Percentiles rank a stretch among this genome's conserved stretches.
phyloP scores from a whole-genome alignment of 2,888 invertebrate genomes.

The Anticlea derivata region DNA sequence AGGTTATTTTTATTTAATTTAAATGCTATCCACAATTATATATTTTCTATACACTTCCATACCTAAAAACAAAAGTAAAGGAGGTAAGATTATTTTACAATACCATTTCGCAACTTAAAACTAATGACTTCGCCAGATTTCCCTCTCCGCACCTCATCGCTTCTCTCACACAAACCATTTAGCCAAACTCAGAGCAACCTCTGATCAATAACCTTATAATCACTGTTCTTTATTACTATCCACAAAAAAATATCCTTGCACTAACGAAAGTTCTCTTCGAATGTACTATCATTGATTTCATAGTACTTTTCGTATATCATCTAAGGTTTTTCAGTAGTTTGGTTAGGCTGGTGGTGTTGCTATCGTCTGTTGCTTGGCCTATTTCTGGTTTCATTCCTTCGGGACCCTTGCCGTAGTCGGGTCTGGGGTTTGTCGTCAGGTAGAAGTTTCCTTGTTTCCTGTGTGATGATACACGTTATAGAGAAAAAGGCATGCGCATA shows the following conservation, averaged over 20 bases:
- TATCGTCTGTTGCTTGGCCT: conserved; percentile 37
- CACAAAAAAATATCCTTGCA: conserved; percentile 7
- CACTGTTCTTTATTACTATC: background rate
- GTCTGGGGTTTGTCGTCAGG: conserved; percentile 55
- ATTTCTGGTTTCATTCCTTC: conserved; percentile 51
- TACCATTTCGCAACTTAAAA: too few species aligned
- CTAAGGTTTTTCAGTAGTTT: conserved; percentile 50
- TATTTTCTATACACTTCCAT: background rate
- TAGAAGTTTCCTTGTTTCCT: conserved; percentile 70
- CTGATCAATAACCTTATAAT: too few species aligned
- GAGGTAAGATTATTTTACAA: too few species aligned
- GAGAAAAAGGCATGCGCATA: too few species aligned
- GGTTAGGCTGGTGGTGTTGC: conserved; percentile 38
- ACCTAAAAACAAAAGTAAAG: background rate
- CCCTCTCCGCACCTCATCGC: too few species aligned
- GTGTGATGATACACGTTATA: conserved; percentile 23
- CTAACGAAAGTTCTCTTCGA: conserved; percentile 22
- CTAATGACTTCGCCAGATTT: too few species aligned
- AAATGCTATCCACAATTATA: conserved; percentile 5
- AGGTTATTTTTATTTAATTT: background rate
- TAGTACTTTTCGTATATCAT: conserved; percentile 37
- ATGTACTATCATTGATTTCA: conserved; percentile 20
- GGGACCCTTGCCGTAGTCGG: conserved; percentile 55
- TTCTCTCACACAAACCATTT: too few species aligned
- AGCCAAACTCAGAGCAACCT: too few species aligned